Evolutionary conservation across 1,140 invertebrate species (phyloP).

Genomic region (Theocolax elegans): DNA sequence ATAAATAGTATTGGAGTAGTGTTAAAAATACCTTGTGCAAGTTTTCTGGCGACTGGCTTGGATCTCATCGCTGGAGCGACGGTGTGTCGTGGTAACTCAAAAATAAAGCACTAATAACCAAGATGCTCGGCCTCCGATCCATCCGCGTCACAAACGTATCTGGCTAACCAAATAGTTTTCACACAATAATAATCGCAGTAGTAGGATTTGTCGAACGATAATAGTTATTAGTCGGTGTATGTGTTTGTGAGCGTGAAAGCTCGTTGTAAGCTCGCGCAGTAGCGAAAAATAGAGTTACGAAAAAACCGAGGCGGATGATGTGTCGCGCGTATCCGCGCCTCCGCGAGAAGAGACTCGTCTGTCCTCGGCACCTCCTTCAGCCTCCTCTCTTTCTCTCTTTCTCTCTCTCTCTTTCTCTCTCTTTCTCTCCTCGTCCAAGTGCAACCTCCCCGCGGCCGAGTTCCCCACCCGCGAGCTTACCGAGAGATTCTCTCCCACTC

Average conservation of each 20-base stretch:
- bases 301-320: background rate
- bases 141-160: constrained; percentile 55
- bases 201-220: no score
- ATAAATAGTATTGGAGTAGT: no score
- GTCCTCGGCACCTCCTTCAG: constrained; percentile 56
- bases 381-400: constrained; percentile 42
- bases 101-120: constrained; percentile 62
- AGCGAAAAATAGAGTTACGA: no score
- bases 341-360: constrained; percentile 47
- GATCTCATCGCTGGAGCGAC: constrained; percentile 64
- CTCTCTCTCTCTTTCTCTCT: constrained; percentile 39
- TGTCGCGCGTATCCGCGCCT: constrained; percentile 11
- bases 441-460: constrained; percentile 36
- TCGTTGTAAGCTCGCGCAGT: no score
- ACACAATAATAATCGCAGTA: no score
- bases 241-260: no score
- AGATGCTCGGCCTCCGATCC: constrained; percentile 56
- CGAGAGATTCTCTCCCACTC: constrained; percentile 25
- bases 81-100: constrained; percentile 48
- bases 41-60: constrained; percentile 66
- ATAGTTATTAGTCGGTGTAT: no score
- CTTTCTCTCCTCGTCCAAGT: constrained; percentile 39
- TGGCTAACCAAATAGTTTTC: no score
- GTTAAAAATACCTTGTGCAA: constrained; percentile 68
- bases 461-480: constrained; percentile 29